phyloP scores from a whole-genome alignment of 2,797 vertebrate species.

The Dromococcyx pavoninus region DNA sequence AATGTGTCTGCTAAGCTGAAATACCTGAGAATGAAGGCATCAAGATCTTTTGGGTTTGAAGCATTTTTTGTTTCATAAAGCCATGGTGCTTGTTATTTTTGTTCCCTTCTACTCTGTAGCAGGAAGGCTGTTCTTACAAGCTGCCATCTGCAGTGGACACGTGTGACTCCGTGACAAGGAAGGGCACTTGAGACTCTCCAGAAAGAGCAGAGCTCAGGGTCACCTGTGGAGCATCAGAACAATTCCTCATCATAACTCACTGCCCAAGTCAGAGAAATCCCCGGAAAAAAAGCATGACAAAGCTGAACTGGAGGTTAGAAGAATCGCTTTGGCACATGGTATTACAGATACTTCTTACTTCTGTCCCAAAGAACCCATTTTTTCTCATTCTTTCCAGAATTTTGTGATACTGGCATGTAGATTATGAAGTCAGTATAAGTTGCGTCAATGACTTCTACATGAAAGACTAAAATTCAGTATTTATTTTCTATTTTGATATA shows the following conservation, averaged over 20 bases:
- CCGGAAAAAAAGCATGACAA: background rate
- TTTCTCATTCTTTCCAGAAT: background rate
- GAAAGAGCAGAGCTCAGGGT: background rate
- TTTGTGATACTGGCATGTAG: background rate
- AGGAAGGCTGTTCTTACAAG: too few relatives aligned
- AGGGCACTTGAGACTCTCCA: background rate
- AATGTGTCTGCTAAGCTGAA: background rate
- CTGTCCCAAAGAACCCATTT: background rate
- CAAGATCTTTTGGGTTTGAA: background rate
- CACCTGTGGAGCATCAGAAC: background rate
- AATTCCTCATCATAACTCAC: background rate
- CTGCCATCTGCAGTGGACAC: too few relatives aligned
- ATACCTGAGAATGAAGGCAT: background rate
- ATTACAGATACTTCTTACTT: background rate
- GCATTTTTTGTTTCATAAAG: background rate
- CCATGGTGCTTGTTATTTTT: background rate
- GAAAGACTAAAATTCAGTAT: background rate
- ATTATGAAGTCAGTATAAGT: background rate
- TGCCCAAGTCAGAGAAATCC: background rate
- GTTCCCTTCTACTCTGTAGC: background rate
- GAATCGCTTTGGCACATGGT: accelerated
- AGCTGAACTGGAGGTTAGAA: background rate
- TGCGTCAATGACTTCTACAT: background rate
- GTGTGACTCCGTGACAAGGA: background rate
- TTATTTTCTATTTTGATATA: background rate